Base-by-base conservation (phyloP, 2,888 invertebrate genomes). In the Meta bourneti region DNA sequence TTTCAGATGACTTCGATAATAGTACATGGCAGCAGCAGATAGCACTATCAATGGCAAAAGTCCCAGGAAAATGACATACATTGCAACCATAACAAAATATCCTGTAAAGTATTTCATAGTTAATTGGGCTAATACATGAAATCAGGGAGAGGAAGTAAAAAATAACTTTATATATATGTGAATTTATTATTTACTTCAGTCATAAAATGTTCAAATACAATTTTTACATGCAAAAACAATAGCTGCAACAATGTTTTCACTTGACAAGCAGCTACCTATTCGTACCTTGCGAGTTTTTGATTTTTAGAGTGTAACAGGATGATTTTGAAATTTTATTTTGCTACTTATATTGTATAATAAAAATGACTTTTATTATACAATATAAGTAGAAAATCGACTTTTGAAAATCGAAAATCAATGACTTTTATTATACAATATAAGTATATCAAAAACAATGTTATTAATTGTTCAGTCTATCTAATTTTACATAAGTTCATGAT, bases 21-120 rank as follows among this genome's bases (percentile, higher is more conserved):
- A 97, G 96, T 97, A 98, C 86, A 96, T 95, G 70, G 97, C 95
- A 95, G 97, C 96, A 71, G 96, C 95, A 5, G 96, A 94, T 48
- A 97, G 95, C 0, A 97, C 96, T 74, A 97, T 95, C 91, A 96
- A 95, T 0, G 98, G 98, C 88, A 98, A 96, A 93, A 98, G 96
- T 49, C 97, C 97, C 94, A 98, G 96, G 96, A 98, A 98, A 94
- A 98, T 96, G 93, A 99, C 96, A 95, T 97, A 97, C 96, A 99
- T 96, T 61, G 97, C 97, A 92, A 97, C 97, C 94, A 97, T 96
- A 95, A 98, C 96, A 94, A 96, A 85, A 89, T 93, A 93, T 34
- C 80, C 89, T 75, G 74, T 20, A 72, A 78, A 72, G 72, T 74
- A 80, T 61, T 48, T 52, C 7, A 20, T 19, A 72, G 72, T 20